These are phyloP conservation scores for Euura lappo DNA, from an alignment of 1,140 invertebrate species.

Conservation along the genomic window DNA sequence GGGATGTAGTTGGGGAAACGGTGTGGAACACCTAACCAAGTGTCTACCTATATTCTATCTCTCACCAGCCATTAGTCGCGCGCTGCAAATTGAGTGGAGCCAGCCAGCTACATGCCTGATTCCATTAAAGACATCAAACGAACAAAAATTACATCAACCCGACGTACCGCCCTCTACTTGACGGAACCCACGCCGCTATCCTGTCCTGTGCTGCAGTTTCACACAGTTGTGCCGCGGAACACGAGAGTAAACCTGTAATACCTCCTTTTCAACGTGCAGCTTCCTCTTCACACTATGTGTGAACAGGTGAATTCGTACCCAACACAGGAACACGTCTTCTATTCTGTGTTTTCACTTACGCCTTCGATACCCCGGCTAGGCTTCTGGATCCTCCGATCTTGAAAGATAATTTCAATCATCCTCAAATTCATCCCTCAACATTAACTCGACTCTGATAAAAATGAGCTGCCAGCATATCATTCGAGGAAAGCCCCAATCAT, in stretches of 20 bases:
- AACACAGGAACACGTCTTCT: neutral
- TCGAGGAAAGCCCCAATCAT: no score
- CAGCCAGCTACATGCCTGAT: slow-evolving; percentile 59
- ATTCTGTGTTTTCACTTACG: neutral
- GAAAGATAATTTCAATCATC: neutral
- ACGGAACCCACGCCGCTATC: neutral
- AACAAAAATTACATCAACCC: slow-evolving; percentile 59
- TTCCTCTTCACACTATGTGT: neutral
- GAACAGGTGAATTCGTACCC: neutral
- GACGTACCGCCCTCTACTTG: neutral
- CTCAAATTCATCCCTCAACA: no score
- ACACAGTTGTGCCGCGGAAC: neutral
- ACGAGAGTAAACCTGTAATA: neutral
- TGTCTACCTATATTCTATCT: slow-evolving; percentile 31
- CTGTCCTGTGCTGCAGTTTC: neutral
- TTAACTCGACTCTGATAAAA: no score
- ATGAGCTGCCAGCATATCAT: no score
- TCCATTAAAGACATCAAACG: slow-evolving; percentile 61
- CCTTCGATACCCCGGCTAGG: no score
- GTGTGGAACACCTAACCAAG: neutral
- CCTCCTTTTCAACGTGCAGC: neutral
- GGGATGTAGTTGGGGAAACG: neutral
- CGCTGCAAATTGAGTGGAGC: slow-evolving; percentile 60
- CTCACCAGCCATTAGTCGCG: slow-evolving; percentile 57
- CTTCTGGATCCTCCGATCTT: neutral